These are phyloP conservation scores for Cherax destructor DNA, from an alignment of 1,140 invertebrate genomes.

Conservation along the genomic window DNA sequence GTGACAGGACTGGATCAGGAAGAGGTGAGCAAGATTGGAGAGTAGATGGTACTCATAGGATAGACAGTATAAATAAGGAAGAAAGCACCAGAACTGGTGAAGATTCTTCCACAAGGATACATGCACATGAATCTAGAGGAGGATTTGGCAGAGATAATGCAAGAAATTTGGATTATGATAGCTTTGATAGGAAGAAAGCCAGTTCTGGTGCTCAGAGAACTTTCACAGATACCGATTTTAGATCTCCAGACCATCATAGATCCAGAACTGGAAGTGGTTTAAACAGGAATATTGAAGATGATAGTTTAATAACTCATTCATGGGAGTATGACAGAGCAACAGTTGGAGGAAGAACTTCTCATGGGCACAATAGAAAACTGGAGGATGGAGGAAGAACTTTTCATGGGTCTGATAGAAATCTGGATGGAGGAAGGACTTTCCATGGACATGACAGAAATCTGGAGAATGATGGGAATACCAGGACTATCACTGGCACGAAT, in stretches of 20 bases:
- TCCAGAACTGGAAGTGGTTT: not conserved
- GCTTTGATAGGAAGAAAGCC: not conserved
- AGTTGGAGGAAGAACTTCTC: not conserved
- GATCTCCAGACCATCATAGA: not conserved
- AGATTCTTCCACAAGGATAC: not conserved
- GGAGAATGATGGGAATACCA: not conserved
- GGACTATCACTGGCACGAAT: conserved; percentile 1
- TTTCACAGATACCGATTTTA: not conserved
- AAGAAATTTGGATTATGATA: not conserved
- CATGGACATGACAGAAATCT: conserved; percentile 1
- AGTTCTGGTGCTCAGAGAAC: not conserved
- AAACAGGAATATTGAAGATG: not conserved
- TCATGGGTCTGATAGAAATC: not conserved
- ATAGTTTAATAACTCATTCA: conserved; percentile 5
- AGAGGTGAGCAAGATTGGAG: not conserved
- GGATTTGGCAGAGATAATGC: not conserved
- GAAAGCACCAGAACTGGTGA: not conserved
- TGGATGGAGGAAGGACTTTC: not conserved
- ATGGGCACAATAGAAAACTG: not conserved
- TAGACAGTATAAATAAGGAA: conserved; percentile 1
- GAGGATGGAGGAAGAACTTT: not conserved
- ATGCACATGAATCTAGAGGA: not conserved
- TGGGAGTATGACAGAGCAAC: conserved; percentile 12
- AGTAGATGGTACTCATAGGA: conserved; percentile 5
- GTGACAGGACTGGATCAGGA: conserved; percentile 7